A percentile compares a stretch with the other conserved stretches of the same genome.
These are phyloP conservation scores for Ruditapes philippinarum DNA, from an alignment of 1,140 invertebrate species.

Conservation along the genomic window DNA sequence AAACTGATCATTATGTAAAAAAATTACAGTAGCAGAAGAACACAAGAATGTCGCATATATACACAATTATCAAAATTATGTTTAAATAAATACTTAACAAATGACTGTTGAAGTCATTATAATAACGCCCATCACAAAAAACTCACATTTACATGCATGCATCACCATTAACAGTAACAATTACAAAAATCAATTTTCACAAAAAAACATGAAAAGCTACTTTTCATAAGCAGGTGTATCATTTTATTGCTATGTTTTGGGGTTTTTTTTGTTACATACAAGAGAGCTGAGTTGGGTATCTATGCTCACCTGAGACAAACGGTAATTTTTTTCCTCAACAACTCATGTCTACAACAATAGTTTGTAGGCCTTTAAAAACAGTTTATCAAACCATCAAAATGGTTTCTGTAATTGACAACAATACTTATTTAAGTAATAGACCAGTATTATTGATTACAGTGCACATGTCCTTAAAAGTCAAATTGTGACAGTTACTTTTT, in stretches of 20 bases:
- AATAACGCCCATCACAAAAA: no score
- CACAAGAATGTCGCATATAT: not conserved
- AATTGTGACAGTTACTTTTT: no score
- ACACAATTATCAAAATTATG: conserved; percentile 28
- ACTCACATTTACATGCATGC: not conserved
- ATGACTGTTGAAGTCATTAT: not conserved
- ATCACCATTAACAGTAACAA: not conserved
- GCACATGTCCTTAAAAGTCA: no score
- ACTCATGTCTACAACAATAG: no score
- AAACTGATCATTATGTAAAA: conserved; percentile 27
- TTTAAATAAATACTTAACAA: conserved; percentile 6
- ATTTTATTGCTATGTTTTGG: not conserved
- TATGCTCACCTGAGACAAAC: not conserved
- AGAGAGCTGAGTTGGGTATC: no score
- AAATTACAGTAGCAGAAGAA: conserved; percentile 21
- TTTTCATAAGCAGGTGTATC: not conserved
- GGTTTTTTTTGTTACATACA: no score
- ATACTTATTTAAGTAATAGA: no score
- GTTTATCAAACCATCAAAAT: no score
- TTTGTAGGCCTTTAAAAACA: no score
- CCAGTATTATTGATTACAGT: no score
- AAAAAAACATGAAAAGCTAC: not conserved
- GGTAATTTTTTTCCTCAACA: not conserved
- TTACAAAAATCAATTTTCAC: not conserved
- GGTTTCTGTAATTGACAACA: no score